Percentiles rank a stretch among this genome's conserved stretches.
phyloP scores from a whole-genome alignment of 2,797 vertebrate genomes.

The Discoglossus pictus region DNA sequence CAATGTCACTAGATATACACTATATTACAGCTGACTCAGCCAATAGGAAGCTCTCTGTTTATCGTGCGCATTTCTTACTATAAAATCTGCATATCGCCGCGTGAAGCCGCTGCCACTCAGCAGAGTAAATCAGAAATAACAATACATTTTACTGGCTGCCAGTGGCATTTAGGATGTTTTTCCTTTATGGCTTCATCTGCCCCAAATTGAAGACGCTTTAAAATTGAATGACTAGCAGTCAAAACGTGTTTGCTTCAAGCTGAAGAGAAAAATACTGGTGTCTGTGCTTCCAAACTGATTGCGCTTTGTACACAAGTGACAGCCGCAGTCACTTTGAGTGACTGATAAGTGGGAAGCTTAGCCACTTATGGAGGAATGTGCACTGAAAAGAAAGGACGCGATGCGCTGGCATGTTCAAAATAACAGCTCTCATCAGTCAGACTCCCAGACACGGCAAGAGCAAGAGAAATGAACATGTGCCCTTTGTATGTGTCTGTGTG shows the following conservation, averaged over 20 bases:
- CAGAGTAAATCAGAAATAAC: slow-evolving; percentile 69
- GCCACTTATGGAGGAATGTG: slow-evolving; percentile 74
- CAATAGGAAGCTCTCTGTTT: no score
- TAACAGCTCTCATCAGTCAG: slow-evolving; percentile 78
- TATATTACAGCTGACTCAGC: no score
- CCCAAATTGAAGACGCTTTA: slow-evolving; percentile 81
- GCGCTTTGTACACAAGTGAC: slow-evolving; percentile 79
- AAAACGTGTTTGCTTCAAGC: slow-evolving; percentile 81
- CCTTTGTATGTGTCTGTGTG: no score
- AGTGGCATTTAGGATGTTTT: slow-evolving; percentile 76
- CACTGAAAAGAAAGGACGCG: slow-evolving; percentile 69
- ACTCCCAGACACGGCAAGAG: slow-evolving; percentile 64
- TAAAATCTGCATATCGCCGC: no score
- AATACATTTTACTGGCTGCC: slow-evolving; percentile 69
- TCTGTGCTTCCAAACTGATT: slow-evolving; percentile 75
- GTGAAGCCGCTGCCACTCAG: no score
- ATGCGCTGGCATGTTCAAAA: slow-evolving; percentile 76
- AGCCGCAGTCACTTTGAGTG: slow-evolving; percentile 80
- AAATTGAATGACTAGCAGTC: slow-evolving; percentile 81
- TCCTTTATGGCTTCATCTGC: slow-evolving; percentile 77
- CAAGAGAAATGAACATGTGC: no score
- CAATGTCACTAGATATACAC: no score
- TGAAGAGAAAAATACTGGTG: slow-evolving; percentile 81
- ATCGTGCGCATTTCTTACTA: no score
- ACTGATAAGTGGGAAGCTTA: slow-evolving; percentile 79